Evolutionary conservation across 2,113 vertebrate species (phyloP), one percentile per base, ranked within the genome.

Genomic region (Pionites leucogaster): DNA sequence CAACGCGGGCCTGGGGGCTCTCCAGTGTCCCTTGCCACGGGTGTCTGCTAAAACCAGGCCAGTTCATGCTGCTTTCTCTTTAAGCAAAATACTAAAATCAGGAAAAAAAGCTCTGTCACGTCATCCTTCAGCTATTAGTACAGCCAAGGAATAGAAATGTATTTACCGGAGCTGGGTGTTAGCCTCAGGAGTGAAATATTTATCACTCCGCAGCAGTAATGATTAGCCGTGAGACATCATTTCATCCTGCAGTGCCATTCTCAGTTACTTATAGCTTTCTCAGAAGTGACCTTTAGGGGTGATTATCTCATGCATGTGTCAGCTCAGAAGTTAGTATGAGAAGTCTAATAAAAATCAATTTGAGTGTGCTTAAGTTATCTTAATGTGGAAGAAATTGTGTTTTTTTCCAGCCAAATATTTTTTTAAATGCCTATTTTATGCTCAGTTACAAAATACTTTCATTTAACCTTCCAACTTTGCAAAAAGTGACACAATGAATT

Each of bases 311-410:
- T 74, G 90, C 85, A 74, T 91, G 82, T 97, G 93, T 96, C 96
- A 97, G 83, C 96, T 89, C 53, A 55, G 53, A 84, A 93, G 77
- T 81, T 75, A 93, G 76, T 91, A 95, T 74, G 92, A 91, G 82
- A 96, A 95, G 82, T 53, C 55, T 91, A 94, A 96, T 96, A 96
- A 95, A 97, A 97, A 92, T 82, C 94, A 90, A 90, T 93, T 92
- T 95, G 91, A 41, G 81, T 95, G 87, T 92, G 92, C 89, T 85
- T 89, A 82, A 93, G 91, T 94, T 94, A 93, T 93, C 94, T 93
- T 95, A 93, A 95, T 91, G 93, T 90, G 90, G 95, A 94, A 95
- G 92, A 95, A 90, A 87, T 31, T 47, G 70, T 88, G 44, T 2
- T 41, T 91, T 91, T 92, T 70, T 49, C 53, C 19, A 95, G 64